A percentile compares a stretch with the other conserved stretches of the same genome.
phyloP scores from a whole-genome alignment of 92 coral and sea anemone species.

The Epizoanthus rinbou region DNA sequence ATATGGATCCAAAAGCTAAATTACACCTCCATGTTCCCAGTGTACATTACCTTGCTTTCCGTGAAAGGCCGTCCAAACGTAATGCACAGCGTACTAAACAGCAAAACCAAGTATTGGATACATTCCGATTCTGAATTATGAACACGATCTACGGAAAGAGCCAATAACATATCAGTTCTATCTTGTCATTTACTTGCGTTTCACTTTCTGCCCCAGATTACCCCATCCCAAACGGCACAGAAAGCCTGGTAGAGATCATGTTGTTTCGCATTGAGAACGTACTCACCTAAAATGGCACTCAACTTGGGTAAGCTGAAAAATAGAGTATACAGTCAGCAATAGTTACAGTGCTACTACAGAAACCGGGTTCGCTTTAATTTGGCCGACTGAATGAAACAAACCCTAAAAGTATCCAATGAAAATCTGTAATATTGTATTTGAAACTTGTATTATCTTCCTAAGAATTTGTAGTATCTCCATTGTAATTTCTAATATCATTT shows the following conservation, averaged over 20 bases:
- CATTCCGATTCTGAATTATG: constrained; percentile 76
- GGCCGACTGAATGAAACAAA: too few species aligned
- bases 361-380: too few species aligned
- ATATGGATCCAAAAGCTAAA: too few species aligned
- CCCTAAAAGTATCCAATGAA: too few species aligned
- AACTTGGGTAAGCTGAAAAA: constrained; percentile 75
- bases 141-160: constrained; percentile 69
- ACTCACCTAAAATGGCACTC: constrained; percentile 80
- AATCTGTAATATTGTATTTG: too few species aligned
- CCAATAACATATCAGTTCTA: neutral
- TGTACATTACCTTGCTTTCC: constrained; percentile 76
- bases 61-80: constrained; percentile 88
- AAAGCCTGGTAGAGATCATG: neutral
- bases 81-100: constrained; percentile 80
- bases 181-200: neutral
- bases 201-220: neutral
- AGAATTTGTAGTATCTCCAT: too few species aligned
- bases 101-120: constrained; percentile 69
- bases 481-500: too few species aligned
- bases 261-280: neutral
- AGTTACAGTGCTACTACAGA: neutral
- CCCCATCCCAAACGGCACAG: neutral
- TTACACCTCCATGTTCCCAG: too few species aligned
- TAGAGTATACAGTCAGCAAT: neutral
- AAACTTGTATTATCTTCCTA: too few species aligned